phyloP scores from a whole-genome alignment of 2,888 invertebrate species.

The Drosophila borealis region DNA sequence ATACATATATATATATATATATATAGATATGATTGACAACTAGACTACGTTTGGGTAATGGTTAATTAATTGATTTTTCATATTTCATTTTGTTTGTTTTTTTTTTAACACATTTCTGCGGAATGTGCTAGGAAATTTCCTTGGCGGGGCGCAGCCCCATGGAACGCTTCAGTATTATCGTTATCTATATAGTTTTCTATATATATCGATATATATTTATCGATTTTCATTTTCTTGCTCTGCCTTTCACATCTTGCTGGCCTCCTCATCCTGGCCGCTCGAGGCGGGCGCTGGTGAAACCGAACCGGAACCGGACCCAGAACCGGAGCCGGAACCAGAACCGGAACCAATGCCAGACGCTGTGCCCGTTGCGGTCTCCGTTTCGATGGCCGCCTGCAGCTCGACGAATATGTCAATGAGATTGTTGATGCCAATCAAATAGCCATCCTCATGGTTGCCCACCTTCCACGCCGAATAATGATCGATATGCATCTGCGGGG shows the following conservation, averaged over 20 bases:
- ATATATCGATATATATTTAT: constrained; percentile 16
- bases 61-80: constrained; percentile 36
- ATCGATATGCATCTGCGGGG: constrained; percentile 89
- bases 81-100: constrained; percentile 13
- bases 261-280: constrained; percentile 48
- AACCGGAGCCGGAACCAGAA: constrained; percentile 16
- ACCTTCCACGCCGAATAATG: constrained; percentile 95
- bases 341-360: constrained; percentile 4
- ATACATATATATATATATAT: neutral
- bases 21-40: constrained; percentile 25
- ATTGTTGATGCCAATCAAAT: constrained; percentile 95
- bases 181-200: constrained; percentile 25
- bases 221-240: constrained; percentile 8
- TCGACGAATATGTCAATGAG: constrained; percentile 91
- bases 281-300: constrained; percentile 44
- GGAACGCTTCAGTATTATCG: constrained; percentile 58
- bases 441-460: constrained; percentile 98
- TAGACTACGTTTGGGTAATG: constrained; percentile 41
- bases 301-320: constrained; percentile 37
- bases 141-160: constrained; percentile 54
- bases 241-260: constrained; percentile 36
- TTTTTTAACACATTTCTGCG: constrained; percentile 25
- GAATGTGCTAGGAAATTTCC: constrained; percentile 61
- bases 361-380: constrained; percentile 24
- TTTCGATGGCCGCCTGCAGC: constrained; percentile 68